Base-by-base conservation (phyloP, 23 tunicate genomes). In the Oikopleura dioica region DNA sequence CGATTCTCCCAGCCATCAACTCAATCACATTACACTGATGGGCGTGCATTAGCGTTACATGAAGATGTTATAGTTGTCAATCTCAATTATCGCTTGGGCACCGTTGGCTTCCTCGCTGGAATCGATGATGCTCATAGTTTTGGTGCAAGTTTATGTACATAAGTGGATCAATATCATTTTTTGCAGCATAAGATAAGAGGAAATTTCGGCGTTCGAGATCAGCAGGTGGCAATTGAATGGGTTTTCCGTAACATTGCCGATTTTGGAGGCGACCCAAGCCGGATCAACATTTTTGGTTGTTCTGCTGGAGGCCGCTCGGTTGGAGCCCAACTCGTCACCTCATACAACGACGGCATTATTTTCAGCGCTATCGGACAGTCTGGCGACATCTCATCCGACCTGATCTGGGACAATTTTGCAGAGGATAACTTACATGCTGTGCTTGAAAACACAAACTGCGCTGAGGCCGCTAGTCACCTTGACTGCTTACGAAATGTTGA, bases 31-130 rank as follows among this genome's bases (percentile, higher is more conserved):
- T 63, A 63, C 33, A 63, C 29, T 24, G 72, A 63, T 63, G 72
- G 72, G 4, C 16, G 72, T 12, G 72, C 30, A 28, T 28, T 63
- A 28, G 72, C 72, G 16, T 63, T 63, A 63, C 2, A 23, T 28
- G 72, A 63, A 63, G 26, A 63, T 63, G 72, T 63, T 12, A 63
- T 63, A 2, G 72, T 63, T 23, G 72, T 63, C 29, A 63, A 63
- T 63, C 4, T 63, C 30, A 63, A 63, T 28, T 63, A 63, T 31
- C 16, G 72, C 4, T 21, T 44, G 9, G 55, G 55, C 55, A 44
- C 72, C 26, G 33, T 63, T 21, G 72, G 72, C 29, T 63, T 63
- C 33, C 33, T 63, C 5, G 30, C 72, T 5, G 72, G 72, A 24
- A 63, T 63, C 2, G 72, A 63, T 28, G 33, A 63, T 28, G 72